Base-by-base conservation (phyloP, 1,140 invertebrate species). In the Zaprionus vittiger region DNA sequence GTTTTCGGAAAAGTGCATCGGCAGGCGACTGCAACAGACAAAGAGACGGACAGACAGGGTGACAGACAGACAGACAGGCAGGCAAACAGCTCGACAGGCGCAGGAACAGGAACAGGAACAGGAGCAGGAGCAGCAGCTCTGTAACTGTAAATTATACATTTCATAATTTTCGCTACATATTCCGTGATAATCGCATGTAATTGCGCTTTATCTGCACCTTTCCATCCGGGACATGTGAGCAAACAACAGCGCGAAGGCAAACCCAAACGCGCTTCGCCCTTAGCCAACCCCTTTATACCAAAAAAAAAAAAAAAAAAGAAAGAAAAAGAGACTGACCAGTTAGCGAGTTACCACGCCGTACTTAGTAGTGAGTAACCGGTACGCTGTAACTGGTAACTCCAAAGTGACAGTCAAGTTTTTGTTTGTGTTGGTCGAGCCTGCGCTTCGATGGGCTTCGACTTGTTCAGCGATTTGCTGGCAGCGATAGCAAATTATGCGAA, bases 111-210 rank as follows among this genome's bases (percentile, higher is more conserved):
- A 63, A 49, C 63, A 70, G 55, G 60, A 70, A 9, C 34, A 70
- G 52, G 59, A 63, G 59, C 63, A 70, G 55, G 60, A 70, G 49
- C 68, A 62, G 59, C 63, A 70, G 55, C 60, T 63, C 54, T 71
- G 77, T 92, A 92, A 92, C 91, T 92, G 91, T 92, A 92, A 92
- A 92, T 92, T 92, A 91, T 91, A 92, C 69, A 91, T 92, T 92
- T 92, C 91, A 92, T 92, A 92, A 92, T 92, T 92, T 92, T 91
- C 67, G 86, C 82, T 79, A 91, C 85, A 85, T 90, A 82, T 81
- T 87, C 79, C 79, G 75, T 78, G 91, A 92, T 92, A 92, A 92
- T 92, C 91, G 91, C 91, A 92, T 91, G 84, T 92, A 92, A 92
- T 92, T 92, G 91, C 87, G 76, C 76, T 92, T 92, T 92, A 92